Conservation (phyloP, 2,888 invertebrate genomes). For the Euphydryas editha region DNA sequence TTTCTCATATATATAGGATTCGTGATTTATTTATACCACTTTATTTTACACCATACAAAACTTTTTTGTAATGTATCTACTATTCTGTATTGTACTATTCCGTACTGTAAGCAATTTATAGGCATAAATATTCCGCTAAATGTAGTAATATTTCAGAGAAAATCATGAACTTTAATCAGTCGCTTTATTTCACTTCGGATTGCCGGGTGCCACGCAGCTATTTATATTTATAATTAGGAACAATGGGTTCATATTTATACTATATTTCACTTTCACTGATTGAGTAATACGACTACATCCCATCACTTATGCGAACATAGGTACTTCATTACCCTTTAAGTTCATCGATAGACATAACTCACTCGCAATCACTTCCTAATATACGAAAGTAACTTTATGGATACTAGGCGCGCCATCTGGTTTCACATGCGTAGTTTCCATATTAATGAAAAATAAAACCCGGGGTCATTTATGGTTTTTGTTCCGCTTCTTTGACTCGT, state of each 20-base stretch:
- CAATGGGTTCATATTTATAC: background rate
- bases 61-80: too few species aligned
- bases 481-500: too few species aligned
- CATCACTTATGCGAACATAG: background rate
- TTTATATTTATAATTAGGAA: background rate
- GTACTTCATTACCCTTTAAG: slow-evolving; percentile 12
- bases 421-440: background rate
- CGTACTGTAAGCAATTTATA: too few species aligned
- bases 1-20: too few species aligned
- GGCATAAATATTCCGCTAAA: too few species aligned
- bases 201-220: background rate
- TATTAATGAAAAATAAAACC: background rate
- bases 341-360: slow-evolving; percentile 1
- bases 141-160: too few species aligned
- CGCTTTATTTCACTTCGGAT: too few species aligned
- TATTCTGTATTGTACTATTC: too few species aligned
- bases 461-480: background rate
- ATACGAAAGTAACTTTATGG: background rate
- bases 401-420: background rate
- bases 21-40: too few species aligned
- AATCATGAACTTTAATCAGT: too few species aligned
- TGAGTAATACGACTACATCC: slow-evolving; percentile 10
- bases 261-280: background rate
- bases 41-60: too few species aligned
- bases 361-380: slow-evolving; percentile 10